Evolutionary conservation across 2,113 vertebrate species (phyloP).

Genomic region (Thermophis baileyi): DNA sequence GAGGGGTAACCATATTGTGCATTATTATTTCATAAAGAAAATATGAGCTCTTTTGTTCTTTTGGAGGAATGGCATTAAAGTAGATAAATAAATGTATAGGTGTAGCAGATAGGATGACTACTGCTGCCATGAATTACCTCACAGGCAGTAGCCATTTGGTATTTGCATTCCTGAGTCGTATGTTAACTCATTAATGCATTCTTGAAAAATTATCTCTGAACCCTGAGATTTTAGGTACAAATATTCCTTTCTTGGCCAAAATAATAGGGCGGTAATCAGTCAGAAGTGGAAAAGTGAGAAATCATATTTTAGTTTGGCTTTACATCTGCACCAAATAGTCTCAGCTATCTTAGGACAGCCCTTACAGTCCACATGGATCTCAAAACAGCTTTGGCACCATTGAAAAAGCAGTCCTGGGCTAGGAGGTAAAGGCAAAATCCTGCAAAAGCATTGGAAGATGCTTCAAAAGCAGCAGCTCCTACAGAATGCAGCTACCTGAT

Average conservation of each 20-base stretch:
- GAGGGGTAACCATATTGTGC: neutral
- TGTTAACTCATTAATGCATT: neutral
- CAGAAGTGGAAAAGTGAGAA: neutral
- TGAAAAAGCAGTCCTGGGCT: neutral
- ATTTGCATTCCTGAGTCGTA: neutral
- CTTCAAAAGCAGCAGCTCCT: neutral
- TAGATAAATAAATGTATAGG: too few species aligned
- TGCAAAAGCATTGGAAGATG: neutral
- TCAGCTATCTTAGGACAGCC: neutral
- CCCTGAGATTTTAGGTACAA: neutral
- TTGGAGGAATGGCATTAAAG: neutral
- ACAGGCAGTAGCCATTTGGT: neutral
- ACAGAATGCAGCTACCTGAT: neutral
- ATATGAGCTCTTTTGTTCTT: neutral
- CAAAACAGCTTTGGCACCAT: neutral
- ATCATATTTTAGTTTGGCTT: neutral
- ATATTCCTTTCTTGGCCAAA: neutral
- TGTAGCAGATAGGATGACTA: neutral
- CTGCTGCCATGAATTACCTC: neutral
- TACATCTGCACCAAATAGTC: neutral
- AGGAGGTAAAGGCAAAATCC: neutral
- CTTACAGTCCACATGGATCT: neutral
- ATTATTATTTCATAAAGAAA: neutral
- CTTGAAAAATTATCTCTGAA: neutral
- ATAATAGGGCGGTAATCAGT: neutral